phyloP scores from a whole-genome alignment of 2,113 vertebrate species.

The Hassar affinis region DNA sequence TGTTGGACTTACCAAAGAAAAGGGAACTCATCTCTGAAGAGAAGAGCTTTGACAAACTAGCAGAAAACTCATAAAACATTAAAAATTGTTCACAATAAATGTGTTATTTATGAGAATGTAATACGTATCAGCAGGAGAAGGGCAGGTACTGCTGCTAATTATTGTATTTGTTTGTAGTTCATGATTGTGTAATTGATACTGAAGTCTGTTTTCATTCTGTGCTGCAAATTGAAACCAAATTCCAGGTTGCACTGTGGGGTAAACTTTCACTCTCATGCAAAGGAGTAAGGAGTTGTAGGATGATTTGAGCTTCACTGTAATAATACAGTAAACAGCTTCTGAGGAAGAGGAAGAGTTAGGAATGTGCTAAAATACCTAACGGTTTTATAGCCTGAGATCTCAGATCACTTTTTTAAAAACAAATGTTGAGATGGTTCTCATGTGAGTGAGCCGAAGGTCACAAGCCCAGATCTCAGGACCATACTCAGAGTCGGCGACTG shows the following conservation, averaged over 20 bases:
- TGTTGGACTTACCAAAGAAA: not conserved
- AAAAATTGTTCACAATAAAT: not conserved
- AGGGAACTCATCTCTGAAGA: not conserved
- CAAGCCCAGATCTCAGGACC: not conserved
- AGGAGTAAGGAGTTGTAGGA: not conserved
- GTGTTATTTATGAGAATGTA: slow-evolving; percentile 9
- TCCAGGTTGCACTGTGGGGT: not conserved
- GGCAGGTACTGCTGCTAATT: not conserved
- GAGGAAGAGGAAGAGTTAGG: not conserved
- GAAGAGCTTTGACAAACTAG: not conserved
- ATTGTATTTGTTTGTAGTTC: not conserved
- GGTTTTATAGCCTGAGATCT: not conserved
- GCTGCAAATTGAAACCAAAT: not conserved
- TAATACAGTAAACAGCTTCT: not conserved
- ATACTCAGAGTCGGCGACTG: not conserved
- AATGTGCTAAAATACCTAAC: not conserved
- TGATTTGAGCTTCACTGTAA: not conserved
- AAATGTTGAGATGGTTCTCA: not conserved
- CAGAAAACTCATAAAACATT: not conserved
- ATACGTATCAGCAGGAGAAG: not conserved
- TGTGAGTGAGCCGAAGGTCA: not conserved
- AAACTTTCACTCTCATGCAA: not conserved
- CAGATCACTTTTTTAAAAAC: no score
- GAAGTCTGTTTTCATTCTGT: not conserved
- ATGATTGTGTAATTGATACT: not conserved